These are phyloP conservation scores for Melanotaenia trifasciata DNA, from an alignment of 2,797 vertebrate species.

Conservation along the genomic window DNA sequence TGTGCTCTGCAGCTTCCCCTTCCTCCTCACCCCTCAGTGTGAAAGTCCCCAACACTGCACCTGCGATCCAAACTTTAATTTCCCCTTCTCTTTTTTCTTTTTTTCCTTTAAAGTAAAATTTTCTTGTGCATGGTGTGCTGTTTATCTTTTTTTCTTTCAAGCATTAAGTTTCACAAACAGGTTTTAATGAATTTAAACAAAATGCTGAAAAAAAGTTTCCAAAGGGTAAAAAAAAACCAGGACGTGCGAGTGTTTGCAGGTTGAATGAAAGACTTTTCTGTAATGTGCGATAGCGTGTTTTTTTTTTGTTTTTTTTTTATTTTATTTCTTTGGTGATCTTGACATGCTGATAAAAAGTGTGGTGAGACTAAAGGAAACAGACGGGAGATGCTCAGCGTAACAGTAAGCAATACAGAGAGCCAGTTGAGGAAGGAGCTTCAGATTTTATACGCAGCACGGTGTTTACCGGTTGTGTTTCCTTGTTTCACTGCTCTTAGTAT, in stretches of 20 bases:
- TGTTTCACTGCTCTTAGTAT: slow-evolving; percentile 48
- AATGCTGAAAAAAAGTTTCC: slow-evolving; percentile 63
- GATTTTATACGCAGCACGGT: background rate
- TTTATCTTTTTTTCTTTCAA: slow-evolving; percentile 6
- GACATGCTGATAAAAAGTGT: slow-evolving; percentile 33
- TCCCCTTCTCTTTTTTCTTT: background rate
- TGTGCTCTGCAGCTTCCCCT: slow-evolving; percentile 19
- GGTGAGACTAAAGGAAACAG: slow-evolving; percentile 15
- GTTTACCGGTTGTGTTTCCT: slow-evolving; percentile 8
- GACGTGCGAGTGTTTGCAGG: background rate
- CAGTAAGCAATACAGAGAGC: slow-evolving; percentile 33
- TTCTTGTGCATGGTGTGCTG: slow-evolving; percentile 60
- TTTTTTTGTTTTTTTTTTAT: too few species aligned
- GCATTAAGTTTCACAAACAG: slow-evolving; percentile 20
- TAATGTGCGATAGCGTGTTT: slow-evolving; percentile 9
- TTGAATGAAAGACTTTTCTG: slow-evolving; percentile 4
- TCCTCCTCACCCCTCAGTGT: background rate
- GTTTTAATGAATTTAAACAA: slow-evolving; percentile 51
- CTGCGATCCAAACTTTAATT: background rate
- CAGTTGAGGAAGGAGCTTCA: background rate
- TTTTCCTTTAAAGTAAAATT: slow-evolving; percentile 6
- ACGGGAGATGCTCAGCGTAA: slow-evolving; percentile 23
- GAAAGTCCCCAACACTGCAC: slow-evolving; percentile 6
- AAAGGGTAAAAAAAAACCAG: slow-evolving; percentile 47
- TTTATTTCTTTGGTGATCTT: slow-evolving; percentile 23